phyloP scores from a whole-genome alignment of 2,113 vertebrate genomes.

The Emydocephalus ijimae region DNA sequence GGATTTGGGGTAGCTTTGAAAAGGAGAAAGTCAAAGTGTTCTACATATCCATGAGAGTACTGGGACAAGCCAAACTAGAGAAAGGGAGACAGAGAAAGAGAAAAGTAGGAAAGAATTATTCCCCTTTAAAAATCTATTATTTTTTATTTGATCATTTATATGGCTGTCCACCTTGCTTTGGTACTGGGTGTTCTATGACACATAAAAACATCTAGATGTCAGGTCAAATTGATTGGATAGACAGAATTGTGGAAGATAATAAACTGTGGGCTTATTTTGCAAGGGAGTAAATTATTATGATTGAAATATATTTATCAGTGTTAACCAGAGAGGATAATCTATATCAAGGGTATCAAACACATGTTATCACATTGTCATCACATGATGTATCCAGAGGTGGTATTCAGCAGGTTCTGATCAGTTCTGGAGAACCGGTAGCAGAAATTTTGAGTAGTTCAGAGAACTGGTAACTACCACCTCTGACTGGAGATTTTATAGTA shows the following conservation, averaged over 20 bases:
- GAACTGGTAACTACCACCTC: too few relatives aligned
- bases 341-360: too few relatives aligned
- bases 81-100: not conserved
- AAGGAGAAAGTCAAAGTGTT: slow-evolving; percentile 48
- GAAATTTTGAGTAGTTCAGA: too few relatives aligned
- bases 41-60: slow-evolving; percentile 29
- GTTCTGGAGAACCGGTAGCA: too few relatives aligned
- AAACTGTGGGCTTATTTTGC: not conserved
- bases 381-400: too few relatives aligned
- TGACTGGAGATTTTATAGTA: too few relatives aligned
- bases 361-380: too few relatives aligned
- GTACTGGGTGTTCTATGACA: not conserved
- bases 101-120: not conserved
- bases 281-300: too few relatives aligned
- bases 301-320: too few relatives aligned
- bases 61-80: slow-evolving; percentile 60
- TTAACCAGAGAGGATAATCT: too few relatives aligned
- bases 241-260: not conserved
- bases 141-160: not conserved
- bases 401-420: too few relatives aligned
- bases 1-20: slow-evolving; percentile 18
- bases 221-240: not conserved
- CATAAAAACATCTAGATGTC: not conserved
- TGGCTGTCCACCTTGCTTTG: not conserved
- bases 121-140: not conserved